Conservation (phyloP, 1,140 invertebrate species). For the Paralvinella palmiformis region DNA sequence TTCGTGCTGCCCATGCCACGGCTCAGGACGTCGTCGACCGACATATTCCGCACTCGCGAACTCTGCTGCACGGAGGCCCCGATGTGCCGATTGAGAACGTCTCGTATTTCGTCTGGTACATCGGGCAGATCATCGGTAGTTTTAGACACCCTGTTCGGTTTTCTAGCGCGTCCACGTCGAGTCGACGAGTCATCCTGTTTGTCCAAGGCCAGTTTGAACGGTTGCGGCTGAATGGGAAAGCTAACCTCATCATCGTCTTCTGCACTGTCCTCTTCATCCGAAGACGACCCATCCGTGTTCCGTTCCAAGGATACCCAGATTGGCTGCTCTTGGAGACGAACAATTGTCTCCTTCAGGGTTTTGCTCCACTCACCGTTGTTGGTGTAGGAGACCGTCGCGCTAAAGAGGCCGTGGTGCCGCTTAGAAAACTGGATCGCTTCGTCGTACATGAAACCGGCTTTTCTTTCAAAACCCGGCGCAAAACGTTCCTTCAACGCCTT, state of each 20-base stretch:
- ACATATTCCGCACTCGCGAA: too few relatives aligned
- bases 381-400: slow-evolving; percentile 10
- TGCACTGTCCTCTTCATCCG: slow-evolving; percentile 1
- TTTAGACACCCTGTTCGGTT: not conserved
- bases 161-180: too few relatives aligned
- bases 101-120: not conserved
- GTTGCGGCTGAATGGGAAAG: not conserved
- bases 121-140: not conserved
- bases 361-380: slow-evolving; percentile 12
- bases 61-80: too few relatives aligned
- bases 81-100: not conserved
- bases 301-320: not conserved
- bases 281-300: not conserved
- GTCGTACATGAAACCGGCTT: slow-evolving; percentile 10
- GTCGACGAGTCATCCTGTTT: not conserved
- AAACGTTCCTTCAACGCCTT: slow-evolving; percentile 4
- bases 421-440: slow-evolving; percentile 14
- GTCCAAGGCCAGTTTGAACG: not conserved
- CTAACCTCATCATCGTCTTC: slow-evolving; percentile 2
- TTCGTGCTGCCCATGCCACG: too few relatives aligned
- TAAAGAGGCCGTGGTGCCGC: slow-evolving; percentile 10
- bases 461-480: slow-evolving; percentile 2
- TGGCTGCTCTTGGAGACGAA: slow-evolving; percentile 11
- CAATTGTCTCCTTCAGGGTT: slow-evolving; percentile 17
- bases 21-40: too few relatives aligned